These are phyloP conservation scores for Trachelus troglodyta DNA, from an alignment of 2,888 invertebrate species.

Conservation along the genomic window DNA sequence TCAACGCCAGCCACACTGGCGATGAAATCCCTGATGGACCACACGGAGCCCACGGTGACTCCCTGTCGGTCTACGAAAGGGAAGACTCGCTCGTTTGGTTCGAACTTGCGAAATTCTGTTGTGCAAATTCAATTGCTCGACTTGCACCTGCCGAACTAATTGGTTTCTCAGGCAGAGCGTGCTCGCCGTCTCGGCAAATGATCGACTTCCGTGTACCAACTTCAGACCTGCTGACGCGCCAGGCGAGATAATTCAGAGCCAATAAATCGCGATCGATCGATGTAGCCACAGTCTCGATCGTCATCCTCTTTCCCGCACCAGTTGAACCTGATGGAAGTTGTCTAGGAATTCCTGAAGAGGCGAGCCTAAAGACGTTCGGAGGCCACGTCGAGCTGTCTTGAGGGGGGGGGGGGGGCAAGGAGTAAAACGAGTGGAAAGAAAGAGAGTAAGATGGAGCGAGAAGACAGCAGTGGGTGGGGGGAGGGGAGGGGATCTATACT, in stretches of 20 bases:
- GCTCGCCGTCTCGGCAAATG: background rate
- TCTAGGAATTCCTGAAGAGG: background rate
- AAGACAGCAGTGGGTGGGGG: background rate
- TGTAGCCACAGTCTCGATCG: background rate
- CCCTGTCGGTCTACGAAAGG: background rate
- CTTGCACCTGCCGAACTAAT: background rate
- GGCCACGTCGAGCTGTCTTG: background rate
- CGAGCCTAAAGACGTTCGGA: background rate
- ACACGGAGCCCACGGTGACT: background rate
- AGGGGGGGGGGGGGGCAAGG: slow-evolving; percentile 17
- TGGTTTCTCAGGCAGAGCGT: background rate
- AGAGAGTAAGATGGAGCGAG: slow-evolving; percentile 25
- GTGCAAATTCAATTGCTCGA: background rate
- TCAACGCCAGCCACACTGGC: too few relatives aligned
- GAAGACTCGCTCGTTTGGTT: background rate
- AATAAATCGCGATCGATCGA: too few relatives aligned
- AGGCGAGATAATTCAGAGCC: too few relatives aligned
- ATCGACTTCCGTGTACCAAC: background rate
- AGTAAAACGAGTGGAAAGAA: slow-evolving; percentile 50
- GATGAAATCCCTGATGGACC: too few relatives aligned
- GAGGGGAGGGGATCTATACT: slow-evolving; percentile 51
- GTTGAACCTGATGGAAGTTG: background rate
- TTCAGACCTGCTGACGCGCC: background rate
- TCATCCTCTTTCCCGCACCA: background rate
- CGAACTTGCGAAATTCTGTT: background rate